Evolutionary conservation across 2,888 invertebrate species (phyloP).

Genomic region (Phaonia tiefii): DNA sequence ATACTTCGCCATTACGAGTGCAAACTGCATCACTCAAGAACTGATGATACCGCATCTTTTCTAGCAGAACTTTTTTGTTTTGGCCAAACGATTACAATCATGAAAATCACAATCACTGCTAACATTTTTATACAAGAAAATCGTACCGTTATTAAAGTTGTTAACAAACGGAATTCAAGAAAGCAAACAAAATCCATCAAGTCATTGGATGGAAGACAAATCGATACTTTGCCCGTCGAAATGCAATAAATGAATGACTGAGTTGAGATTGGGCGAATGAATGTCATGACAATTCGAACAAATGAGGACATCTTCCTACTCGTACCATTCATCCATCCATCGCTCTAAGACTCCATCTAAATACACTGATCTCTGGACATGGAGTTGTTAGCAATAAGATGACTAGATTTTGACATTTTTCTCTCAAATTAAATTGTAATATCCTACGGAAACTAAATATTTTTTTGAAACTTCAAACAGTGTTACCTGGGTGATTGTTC

Average conservation of each 20-base stretch:
- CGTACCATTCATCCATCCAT: no score
- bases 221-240: constrained; percentile 1
- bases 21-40: background rate
- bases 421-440: no score
- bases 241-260: constrained; percentile 7
- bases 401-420: no score
- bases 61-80: constrained; percentile 1
- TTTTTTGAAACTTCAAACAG: no score
- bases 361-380: no score
- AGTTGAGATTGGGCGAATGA: background rate
- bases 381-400: no score
- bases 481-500: no score
- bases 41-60: constrained; percentile 17
- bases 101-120: constrained; percentile 21
- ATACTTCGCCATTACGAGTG: constrained; percentile 7
- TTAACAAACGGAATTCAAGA: constrained; percentile 24
- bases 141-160: constrained; percentile 21
- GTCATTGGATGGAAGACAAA: constrained; percentile 29
- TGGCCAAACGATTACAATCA: constrained; percentile 36
- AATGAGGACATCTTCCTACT: constrained; percentile 11
- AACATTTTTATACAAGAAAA: background rate
- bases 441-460: no score
- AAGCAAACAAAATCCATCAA: constrained; percentile 28
- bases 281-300: constrained; percentile 18
- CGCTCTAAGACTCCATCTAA: no score